phyloP scores from a whole-genome alignment of 2,797 vertebrate species.

The Gymnoscopelus braueri region DNA sequence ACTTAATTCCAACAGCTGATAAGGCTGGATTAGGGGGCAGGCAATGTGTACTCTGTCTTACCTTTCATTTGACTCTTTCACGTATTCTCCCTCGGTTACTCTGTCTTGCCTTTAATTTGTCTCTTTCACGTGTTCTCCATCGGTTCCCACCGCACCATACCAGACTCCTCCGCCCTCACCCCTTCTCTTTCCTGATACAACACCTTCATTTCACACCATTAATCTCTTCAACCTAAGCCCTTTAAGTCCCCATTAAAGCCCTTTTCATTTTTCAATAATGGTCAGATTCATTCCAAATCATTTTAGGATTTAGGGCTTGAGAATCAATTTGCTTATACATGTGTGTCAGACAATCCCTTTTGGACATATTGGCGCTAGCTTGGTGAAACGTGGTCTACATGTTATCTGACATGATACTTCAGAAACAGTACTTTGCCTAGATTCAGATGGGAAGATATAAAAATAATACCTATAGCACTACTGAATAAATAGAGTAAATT shows the following conservation, averaged over 20 bases:
- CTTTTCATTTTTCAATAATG: slow-evolving; percentile 70
- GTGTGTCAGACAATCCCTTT: slow-evolving; percentile 72
- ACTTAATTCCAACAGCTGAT: slow-evolving; percentile 73
- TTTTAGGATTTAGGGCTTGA: slow-evolving; percentile 73
- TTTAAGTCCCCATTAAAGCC: slow-evolving; percentile 70
- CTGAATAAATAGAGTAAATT: slow-evolving; percentile 42
- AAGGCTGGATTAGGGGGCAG: slow-evolving; percentile 54
- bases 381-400: slow-evolving; percentile 34
- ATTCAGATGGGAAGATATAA: slow-evolving; percentile 26
- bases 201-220: slow-evolving; percentile 57
- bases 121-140: slow-evolving; percentile 55
- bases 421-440: slow-evolving; percentile 35
- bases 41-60: slow-evolving; percentile 38
- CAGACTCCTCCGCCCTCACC: slow-evolving; percentile 14
- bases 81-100: slow-evolving; percentile 52
- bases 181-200: slow-evolving; percentile 35
- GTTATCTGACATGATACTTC: slow-evolving; percentile 35
- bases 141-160: slow-evolving; percentile 11
- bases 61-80: slow-evolving; percentile 58
- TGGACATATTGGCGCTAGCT: slow-evolving; percentile 39
- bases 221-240: slow-evolving; percentile 70
- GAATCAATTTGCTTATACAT: slow-evolving; percentile 76
- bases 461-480: slow-evolving; percentile 29
- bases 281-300: slow-evolving; percentile 70
- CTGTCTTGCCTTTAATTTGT: slow-evolving; percentile 55